phyloP scores from a whole-genome alignment of 2,113 vertebrate species.

The Sigmodon hispidus region DNA sequence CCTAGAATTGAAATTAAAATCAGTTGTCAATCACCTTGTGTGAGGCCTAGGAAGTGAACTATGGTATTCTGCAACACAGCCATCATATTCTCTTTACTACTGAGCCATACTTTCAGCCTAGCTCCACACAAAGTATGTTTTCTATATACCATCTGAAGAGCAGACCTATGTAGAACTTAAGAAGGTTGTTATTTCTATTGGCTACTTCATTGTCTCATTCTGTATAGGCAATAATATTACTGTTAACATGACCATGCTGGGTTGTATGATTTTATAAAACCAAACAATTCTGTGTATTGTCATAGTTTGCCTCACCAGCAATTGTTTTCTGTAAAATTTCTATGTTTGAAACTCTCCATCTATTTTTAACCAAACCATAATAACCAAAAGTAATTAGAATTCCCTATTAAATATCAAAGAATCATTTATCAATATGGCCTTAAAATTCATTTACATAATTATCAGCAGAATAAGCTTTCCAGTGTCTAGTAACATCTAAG shows the following conservation, averaged over 20 bases:
- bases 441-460: not conserved
- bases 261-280: not conserved
- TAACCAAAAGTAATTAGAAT: not conserved
- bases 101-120: not conserved
- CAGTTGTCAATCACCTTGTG: not conserved
- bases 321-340: not conserved
- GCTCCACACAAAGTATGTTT: not conserved
- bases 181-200: not conserved
- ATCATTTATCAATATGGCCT: not conserved
- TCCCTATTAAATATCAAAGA: not conserved
- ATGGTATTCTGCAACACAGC: not conserved
- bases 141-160: not conserved
- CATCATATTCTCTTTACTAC: not conserved
- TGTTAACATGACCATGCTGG: not conserved
- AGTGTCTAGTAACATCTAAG: not conserved
- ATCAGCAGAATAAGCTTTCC: not conserved
- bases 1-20: not conserved
- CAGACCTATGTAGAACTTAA: not conserved
- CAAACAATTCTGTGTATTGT: not conserved
- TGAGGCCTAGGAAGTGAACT: not conserved
- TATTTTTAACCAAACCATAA: not conserved
- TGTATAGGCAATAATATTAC: not conserved
- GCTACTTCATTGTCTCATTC: not conserved
- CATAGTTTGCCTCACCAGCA: not conserved
- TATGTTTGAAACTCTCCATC: not conserved